These are phyloP conservation scores for Strix occidentalis DNA, from an alignment of 2,797 vertebrate species.

Conservation along the genomic window DNA sequence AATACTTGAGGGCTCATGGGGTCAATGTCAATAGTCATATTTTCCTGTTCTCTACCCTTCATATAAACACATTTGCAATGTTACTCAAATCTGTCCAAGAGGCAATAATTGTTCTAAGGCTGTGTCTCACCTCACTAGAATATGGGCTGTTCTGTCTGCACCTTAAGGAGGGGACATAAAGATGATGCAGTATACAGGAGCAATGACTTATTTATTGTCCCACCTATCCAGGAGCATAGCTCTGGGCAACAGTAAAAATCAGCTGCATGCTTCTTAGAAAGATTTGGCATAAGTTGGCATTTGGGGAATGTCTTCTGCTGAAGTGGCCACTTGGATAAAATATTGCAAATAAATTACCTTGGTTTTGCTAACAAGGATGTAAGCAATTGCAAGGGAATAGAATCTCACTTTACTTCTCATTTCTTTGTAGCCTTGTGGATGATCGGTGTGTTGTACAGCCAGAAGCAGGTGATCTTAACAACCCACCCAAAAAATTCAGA, in stretches of 20 bases:
- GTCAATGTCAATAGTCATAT: background rate
- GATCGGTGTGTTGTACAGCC: constrained; percentile 98
- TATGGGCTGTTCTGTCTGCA: constrained; percentile 68
- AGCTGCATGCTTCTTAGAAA: constrained; percentile 61
- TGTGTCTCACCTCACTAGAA: constrained; percentile 59
- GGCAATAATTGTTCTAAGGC: constrained; percentile 43
- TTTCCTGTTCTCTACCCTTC: background rate
- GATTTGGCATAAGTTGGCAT: constrained; percentile 53
- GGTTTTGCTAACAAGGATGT: background rate
- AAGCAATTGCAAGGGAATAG: background rate
- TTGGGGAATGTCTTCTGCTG: constrained; percentile 60
- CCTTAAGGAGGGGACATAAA: constrained; percentile 44
- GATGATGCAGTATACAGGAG: constrained; percentile 48
- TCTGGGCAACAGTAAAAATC: constrained; percentile 43
- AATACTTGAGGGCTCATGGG: background rate
- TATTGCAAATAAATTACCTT: background rate
- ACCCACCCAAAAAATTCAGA: constrained; percentile 98
- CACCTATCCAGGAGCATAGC: constrained; percentile 44
- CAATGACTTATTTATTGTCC: constrained; percentile 55
- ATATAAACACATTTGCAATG: background rate
- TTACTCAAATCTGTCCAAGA: constrained; percentile 65
- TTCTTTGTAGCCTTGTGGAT: constrained; percentile 90
- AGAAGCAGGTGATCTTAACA: constrained; percentile 95
- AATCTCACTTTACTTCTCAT: constrained; percentile 21
- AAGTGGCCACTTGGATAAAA: constrained; percentile 14